These are phyloP conservation scores for Pteria penguin DNA, from an alignment of 2,888 invertebrate genomes.

Conservation along the genomic window DNA sequence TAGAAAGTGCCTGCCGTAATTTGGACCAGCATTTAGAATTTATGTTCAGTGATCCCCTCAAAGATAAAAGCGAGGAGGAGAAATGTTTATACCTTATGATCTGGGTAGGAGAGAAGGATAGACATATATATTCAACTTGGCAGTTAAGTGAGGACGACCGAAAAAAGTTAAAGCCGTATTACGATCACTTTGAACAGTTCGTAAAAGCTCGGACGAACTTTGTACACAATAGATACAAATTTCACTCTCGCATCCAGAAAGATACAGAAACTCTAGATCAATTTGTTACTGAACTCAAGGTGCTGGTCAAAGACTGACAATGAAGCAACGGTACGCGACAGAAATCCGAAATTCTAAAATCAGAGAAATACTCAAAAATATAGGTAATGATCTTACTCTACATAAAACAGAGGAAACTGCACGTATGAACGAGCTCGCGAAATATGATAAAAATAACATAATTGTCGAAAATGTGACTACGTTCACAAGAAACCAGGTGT, in stretches of 20 bases:
- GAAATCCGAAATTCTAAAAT: conserved; percentile 35
- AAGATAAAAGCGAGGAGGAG: too few relatives aligned
- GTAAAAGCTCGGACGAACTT: conserved; percentile 43
- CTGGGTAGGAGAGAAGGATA: not conserved
- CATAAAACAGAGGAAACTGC: conserved; percentile 39
- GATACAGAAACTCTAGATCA: conserved; percentile 43
- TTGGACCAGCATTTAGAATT: too few relatives aligned
- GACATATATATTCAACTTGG: not conserved
- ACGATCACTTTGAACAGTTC: conserved; percentile 27
- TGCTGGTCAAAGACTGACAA: conserved; percentile 44
- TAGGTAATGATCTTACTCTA: conserved; percentile 41
- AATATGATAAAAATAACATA: conserved; percentile 36
- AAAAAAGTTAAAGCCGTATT: not conserved
- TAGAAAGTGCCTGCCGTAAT: too few relatives aligned
- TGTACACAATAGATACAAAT: conserved; percentile 43
- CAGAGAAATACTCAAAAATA: conserved; percentile 39
- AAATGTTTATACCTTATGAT: too few relatives aligned
- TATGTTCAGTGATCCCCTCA: too few relatives aligned
- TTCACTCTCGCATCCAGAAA: conserved; percentile 38
- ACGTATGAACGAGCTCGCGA: conserved; percentile 30
- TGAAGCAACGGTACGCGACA: conserved; percentile 45
- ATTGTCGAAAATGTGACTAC: not conserved
- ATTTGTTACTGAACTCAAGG: conserved; percentile 47
- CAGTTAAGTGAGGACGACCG: not conserved
- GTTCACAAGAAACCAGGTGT: not conserved